Evolutionary conservation across 1,140 invertebrate genomes (phyloP).

Genomic region (Listronotus bonariensis): DNA sequence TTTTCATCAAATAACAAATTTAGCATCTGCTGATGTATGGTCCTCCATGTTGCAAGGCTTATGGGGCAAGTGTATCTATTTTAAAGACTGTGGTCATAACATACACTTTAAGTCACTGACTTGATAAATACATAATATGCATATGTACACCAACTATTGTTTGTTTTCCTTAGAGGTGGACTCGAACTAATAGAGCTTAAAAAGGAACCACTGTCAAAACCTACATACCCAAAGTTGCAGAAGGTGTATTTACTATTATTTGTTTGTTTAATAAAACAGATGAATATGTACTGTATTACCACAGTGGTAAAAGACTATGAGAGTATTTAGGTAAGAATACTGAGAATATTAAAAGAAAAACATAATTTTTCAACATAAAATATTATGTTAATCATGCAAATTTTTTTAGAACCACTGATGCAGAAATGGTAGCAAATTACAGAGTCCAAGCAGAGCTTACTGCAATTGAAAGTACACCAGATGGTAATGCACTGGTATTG

Average conservation of each 20-base stretch:
- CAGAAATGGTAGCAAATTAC: slow-evolving; percentile 90
- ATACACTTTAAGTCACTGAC: no score
- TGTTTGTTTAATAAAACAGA: slow-evolving; percentile 93
- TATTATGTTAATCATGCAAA: no score
- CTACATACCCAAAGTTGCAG: slow-evolving; percentile 89
- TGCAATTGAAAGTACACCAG: slow-evolving; percentile 79
- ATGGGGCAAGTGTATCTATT: no score
- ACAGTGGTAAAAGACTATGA: slow-evolving; percentile 89
- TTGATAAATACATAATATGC: no score
- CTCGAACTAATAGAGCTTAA: slow-evolving; percentile 88
- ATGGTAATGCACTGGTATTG: slow-evolving; percentile 81
- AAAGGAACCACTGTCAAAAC: slow-evolving; percentile 80
- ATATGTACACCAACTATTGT: not conserved
- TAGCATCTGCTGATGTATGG: no score
- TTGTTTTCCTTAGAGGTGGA: slow-evolving; percentile 71
- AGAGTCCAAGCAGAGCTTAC: slow-evolving; percentile 90
- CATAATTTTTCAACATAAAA: no score
- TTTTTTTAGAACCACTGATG: slow-evolving; percentile 74
- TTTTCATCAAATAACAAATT: no score
- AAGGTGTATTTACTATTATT: slow-evolving; percentile 95
- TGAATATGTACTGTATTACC: slow-evolving; percentile 96
- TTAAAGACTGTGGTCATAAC: no score
- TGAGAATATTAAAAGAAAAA: no score
- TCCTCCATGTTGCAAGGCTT: no score
- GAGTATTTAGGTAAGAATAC: slow-evolving; percentile 78